phyloP scores from a whole-genome alignment of 2,113 vertebrate species.

The Condylura cristata region DNA sequence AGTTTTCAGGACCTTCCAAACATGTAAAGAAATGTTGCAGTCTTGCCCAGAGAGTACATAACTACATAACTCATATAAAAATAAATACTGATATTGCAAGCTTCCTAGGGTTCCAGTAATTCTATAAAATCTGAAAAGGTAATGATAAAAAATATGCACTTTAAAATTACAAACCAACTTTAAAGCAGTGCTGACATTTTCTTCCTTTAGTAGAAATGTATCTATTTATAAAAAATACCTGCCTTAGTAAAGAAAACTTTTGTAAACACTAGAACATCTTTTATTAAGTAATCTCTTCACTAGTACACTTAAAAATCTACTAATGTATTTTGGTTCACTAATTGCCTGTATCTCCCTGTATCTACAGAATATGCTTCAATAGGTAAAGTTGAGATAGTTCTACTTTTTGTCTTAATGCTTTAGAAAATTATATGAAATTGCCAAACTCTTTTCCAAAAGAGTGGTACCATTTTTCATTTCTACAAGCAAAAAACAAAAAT shows the following conservation, averaged over 20 bases:
- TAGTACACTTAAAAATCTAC: background rate
- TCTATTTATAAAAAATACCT: background rate
- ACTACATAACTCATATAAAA: slow-evolving; percentile 40
- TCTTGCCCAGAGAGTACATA: background rate
- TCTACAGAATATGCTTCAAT: background rate
- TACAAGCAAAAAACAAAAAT: background rate
- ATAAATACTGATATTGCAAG: slow-evolving; percentile 34
- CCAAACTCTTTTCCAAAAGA: background rate
- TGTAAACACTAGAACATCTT: background rate
- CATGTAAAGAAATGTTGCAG: background rate
- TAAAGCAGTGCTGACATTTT: background rate
- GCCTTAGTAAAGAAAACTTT: background rate
- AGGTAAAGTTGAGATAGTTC: background rate
- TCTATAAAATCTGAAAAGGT: slow-evolving; percentile 21
- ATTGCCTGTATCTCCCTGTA: background rate
- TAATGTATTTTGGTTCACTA: background rate
- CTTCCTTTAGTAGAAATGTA: background rate
- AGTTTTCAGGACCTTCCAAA: background rate
- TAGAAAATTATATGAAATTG: background rate
- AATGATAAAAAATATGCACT: background rate
- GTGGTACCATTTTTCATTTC: background rate
- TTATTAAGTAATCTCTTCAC: background rate
- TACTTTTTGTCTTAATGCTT: background rate
- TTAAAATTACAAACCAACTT: background rate
- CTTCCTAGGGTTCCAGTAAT: background rate